Base-by-base conservation (phyloP, 2,113 vertebrate species). In the Forbesichthys agassizii region DNA sequence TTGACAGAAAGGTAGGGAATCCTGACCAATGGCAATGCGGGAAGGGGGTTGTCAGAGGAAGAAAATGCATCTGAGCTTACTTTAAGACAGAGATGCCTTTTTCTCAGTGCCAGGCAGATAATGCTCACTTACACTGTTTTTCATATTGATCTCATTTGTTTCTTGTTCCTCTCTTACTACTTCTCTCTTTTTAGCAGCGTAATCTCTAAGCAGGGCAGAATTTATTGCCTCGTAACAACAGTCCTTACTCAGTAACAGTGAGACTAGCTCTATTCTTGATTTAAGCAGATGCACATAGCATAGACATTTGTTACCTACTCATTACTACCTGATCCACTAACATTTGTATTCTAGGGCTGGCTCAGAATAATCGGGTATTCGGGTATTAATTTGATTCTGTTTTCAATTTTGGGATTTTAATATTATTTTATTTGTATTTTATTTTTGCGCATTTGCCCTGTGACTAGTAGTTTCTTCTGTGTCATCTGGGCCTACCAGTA, bases 31-130 rank as follows among this genome's bases (percentile, higher is more conserved):
- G 74, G 69, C 82, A 78, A 82, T 1, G 7, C 62, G 81, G 78
- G 78, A 82, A 83, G 79, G 77, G 83, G 77, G 84, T 79, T 88
- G 89, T 88, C 84, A 91, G 86, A 90, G 81, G 89, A 83, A 91
- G 92, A 91, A 93, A 88, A 81, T 87, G 90, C 83, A 82, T 82
- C 73, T 86, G 71, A 66, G 77, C 78, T 82, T 91, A 27, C 85
- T 92, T 92, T 93, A 94, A 93, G 91, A 87, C 81, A 85, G 85
- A 20, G 87, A 59, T 48, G 83, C 83, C 76, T 74, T 83, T 91
- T 90, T 91, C 77, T 89, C 77, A 85, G 84, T 69, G 78, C 84
- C 86, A 83, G 85, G 89, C 87, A 85, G 83, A 89, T 87, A 77
- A 80, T 73, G 12, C 49, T 33, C n/a, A n/a, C 33, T 62, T 10